These are phyloP conservation scores for Neodon shergylaensis DNA, from an alignment of 2,113 vertebrate species.

Conservation along the genomic window DNA sequence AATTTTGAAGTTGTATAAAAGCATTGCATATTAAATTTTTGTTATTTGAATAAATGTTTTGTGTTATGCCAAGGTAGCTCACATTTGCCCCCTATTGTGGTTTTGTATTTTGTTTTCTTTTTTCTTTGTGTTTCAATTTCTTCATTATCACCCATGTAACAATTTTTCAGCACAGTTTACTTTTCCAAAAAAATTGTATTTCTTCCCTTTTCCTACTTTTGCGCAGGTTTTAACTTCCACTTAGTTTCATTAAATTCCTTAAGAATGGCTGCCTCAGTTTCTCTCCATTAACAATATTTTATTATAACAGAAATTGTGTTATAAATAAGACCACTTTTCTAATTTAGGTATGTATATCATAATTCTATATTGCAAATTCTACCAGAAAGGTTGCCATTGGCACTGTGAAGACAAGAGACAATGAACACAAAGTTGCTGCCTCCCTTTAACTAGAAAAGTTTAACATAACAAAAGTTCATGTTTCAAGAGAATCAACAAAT, in stretches of 20 bases:
- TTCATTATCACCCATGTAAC: neutral
- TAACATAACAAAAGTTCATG: neutral
- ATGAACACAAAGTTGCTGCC: fast-evolving
- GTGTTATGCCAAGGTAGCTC: neutral
- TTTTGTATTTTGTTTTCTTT: neutral
- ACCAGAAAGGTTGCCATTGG: neutral
- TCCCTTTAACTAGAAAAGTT: neutral
- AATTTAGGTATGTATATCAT: neutral
- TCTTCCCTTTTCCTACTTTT: neutral
- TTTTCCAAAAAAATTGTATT: neutral
- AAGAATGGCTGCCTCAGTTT: neutral
- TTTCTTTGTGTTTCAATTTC: neutral
- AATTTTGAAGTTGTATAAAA: neutral
- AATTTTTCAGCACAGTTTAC: neutral
- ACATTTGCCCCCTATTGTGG: no score
- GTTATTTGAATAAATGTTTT: neutral
- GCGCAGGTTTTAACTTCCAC: neutral
- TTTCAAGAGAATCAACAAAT: neutral
- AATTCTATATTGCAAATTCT: neutral
- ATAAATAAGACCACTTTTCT: neutral
- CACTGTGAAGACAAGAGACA: neutral
- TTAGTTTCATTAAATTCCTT: neutral
- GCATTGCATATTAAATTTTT: neutral
- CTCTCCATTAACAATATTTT: neutral
- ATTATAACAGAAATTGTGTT: neutral